Percentiles rank a stretch among this genome's conserved stretches.
phyloP scores from a whole-genome alignment of 2,888 invertebrate species.

The Helleia helle region DNA sequence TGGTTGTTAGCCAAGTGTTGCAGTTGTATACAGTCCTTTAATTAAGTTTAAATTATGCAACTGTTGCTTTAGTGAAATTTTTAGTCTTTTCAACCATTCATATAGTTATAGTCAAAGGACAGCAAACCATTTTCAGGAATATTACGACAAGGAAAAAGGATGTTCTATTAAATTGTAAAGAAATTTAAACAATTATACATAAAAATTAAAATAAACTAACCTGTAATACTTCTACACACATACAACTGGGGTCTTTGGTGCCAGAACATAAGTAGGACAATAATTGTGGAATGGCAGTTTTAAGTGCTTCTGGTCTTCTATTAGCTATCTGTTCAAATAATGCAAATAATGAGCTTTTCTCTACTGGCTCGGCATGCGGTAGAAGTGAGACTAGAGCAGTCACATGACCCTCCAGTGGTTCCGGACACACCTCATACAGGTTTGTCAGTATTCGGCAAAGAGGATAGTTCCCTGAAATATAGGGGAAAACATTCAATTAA shows the following conservation, averaged over 20 bases:
- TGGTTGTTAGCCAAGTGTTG: no score
- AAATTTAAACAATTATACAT: no score
- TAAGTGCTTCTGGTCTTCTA: slow-evolving; percentile 84
- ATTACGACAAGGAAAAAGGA: no score
- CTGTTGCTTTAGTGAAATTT: no score
- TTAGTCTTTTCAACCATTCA: no score
- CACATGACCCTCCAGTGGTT: slow-evolving; percentile 88
- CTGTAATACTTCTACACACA: slow-evolving; percentile 63
- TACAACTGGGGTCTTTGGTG: slow-evolving; percentile 51
- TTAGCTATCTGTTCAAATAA: slow-evolving; percentile 88
- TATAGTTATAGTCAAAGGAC: no score
- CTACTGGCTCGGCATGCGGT: slow-evolving; percentile 88
- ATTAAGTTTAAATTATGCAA: no score
- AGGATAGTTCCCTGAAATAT: slow-evolving; percentile 86
- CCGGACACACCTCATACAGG: slow-evolving; percentile 90
- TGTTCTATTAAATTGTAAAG: no score
- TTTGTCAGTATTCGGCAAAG: slow-evolving; percentile 91
- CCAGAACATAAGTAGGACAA: slow-evolving; percentile 80
- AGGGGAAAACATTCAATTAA: no score
- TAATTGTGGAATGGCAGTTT: slow-evolving; percentile 86
- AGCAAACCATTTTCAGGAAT: no score
- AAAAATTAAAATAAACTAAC: no score
- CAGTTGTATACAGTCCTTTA: no score
- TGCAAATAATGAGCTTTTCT: slow-evolving; percentile 87
- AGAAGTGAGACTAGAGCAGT: slow-evolving; percentile 86